Percentiles rank a stretch among this genome's conserved stretches.
Evolutionary conservation across 2,113 vertebrate species (phyloP).

Genomic region (Xyliphius kryptos): DNA sequence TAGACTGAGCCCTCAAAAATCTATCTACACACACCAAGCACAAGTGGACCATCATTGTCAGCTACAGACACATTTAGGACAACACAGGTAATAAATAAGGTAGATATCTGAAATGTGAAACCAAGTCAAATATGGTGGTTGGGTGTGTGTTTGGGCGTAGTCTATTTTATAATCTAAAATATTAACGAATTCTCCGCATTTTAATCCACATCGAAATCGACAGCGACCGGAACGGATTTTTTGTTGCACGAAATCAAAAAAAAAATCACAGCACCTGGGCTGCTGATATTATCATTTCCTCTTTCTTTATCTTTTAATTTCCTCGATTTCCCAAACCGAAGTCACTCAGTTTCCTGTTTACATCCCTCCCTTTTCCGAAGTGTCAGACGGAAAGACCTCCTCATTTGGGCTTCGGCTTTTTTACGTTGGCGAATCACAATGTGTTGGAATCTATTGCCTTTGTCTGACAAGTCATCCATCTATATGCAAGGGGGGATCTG

Average conservation of each 20-base stretch:
- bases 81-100: too few relatives aligned
- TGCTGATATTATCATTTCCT: constrained; percentile 54
- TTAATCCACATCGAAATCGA: too few relatives aligned
- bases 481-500: constrained; percentile 72
- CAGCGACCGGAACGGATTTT: too few relatives aligned
- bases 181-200: too few relatives aligned
- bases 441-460: constrained; percentile 99
- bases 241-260: too few relatives aligned
- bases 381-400: constrained; percentile 86
- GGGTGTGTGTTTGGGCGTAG: too few relatives aligned
- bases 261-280: constrained; percentile 43
- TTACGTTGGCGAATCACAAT: constrained; percentile 96
- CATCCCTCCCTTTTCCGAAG: constrained; percentile 69
- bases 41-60: background rate
- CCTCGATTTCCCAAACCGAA: constrained; percentile 67
- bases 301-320: constrained; percentile 59
- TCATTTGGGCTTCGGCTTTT: constrained; percentile 80
- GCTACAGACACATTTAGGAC: background rate
- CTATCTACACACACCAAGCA: constrained; percentile 10
- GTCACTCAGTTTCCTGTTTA: constrained; percentile 66
- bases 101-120: too few relatives aligned
- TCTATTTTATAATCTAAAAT: too few relatives aligned
- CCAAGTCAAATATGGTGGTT: too few relatives aligned
- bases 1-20: constrained; percentile 35
- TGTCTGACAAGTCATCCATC: constrained; percentile 99